Conservation (phyloP, 2,888 invertebrate genomes). For the Leptinotarsa rubiginosa region DNA sequence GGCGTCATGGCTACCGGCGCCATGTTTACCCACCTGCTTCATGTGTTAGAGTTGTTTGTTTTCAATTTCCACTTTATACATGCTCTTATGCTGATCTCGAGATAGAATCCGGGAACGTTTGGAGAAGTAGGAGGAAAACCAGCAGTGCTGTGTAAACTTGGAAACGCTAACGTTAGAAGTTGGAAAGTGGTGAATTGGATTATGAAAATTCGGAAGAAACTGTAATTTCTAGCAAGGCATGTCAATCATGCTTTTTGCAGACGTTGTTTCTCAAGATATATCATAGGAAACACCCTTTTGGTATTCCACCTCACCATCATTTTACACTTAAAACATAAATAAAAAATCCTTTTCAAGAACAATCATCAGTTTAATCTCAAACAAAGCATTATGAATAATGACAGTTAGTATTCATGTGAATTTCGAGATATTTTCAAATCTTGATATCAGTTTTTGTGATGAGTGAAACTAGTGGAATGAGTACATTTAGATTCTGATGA, state of each 20-base stretch:
- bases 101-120: slow-evolving; percentile 5
- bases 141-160: slow-evolving; percentile 26
- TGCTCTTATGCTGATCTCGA: slow-evolving; percentile 50
- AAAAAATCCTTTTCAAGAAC: too few relatives aligned
- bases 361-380: too few relatives aligned
- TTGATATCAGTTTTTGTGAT: too few relatives aligned
- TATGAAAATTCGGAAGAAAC: slow-evolving; percentile 22
- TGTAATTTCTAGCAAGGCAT: not conserved
- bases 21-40: slow-evolving; percentile 67
- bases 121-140: slow-evolving; percentile 22
- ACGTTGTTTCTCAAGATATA: too few relatives aligned
- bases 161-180: slow-evolving; percentile 10
- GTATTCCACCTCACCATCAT: too few relatives aligned
- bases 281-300: too few relatives aligned
- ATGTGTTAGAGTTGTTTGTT: slow-evolving; percentile 64
- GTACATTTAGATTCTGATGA: too few relatives aligned
- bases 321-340: too few relatives aligned
- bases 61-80: slow-evolving; percentile 63
- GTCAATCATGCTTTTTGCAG: not conserved
- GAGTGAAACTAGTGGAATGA: too few relatives aligned
- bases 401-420: too few relatives aligned
- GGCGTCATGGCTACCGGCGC: slow-evolving; percentile 65
- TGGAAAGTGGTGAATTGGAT: not conserved
- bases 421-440: too few relatives aligned
- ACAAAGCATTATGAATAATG: too few relatives aligned